Evolutionary conservation across 1,140 invertebrate genomes (phyloP), one percentile per base, ranked within the genome.

Genomic region (Hestina assimilis): DNA sequence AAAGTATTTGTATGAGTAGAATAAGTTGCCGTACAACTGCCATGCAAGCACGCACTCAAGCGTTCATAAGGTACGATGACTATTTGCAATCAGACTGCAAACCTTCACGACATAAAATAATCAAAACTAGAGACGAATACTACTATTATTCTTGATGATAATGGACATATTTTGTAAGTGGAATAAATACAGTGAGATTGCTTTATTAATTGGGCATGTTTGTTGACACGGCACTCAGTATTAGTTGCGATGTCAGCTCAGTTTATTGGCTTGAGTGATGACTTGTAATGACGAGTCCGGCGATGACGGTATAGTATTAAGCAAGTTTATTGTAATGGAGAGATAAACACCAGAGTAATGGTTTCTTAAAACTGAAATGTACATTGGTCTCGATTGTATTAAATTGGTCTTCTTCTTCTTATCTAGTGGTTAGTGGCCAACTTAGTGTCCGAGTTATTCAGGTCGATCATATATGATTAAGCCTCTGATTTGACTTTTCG

Each of bases 111-210:
- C 6, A 3, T 6, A 3, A 17, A 5, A n/a, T 19, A 38, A 17
- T 14, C 14, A 38, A 38, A 38, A 29, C 51, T 21, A 14, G 29
- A 20, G 3, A 6, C n/a, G 31, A 33, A 31, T 48, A 48, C 11
- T 4, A 4, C 9, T 48, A 48, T 33, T 48, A 28, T 55, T 9
- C 2, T 6, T 12, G 9, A 41, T 53, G 41, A 59, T 46, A 20
- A 40, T 7, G 12, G 3, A 19, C 28, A 35, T 23, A 47, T 45
- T 48, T 28, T 56, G 20, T 26, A 50, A 48, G 24, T 41, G 42
- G 41, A 56, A 51, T 51, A 31, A 46, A 57, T 52, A 58, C 48
- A 54, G 58, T 63, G 54, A 47, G 40, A 60, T 56, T 11, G 59
- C 28, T 41, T 9, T 51, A 19, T 58, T 58, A 58, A 63, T 63